A percentile compares a stretch with the other conserved stretches of the same genome.
These are phyloP conservation scores for Lasiommata megera DNA, from an alignment of 2,888 invertebrate genomes.

Conservation along the genomic window DNA sequence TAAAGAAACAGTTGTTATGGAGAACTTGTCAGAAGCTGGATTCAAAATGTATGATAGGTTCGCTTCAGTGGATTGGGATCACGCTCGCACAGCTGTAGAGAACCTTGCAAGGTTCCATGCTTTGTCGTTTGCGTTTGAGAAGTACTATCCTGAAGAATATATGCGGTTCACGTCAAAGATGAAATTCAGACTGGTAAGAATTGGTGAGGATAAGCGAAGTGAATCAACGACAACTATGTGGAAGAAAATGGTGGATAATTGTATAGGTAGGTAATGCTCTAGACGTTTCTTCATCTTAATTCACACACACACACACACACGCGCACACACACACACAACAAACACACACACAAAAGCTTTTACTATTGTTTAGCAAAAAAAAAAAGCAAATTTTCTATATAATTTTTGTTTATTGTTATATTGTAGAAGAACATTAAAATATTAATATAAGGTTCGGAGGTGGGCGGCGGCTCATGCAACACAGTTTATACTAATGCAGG, in stretches of 20 bases:
- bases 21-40: slow-evolving; percentile 50
- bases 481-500: no score
- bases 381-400: no score
- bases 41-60: slow-evolving; percentile 49
- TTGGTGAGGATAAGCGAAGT: slow-evolving; percentile 4
- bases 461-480: no score
- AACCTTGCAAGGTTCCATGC: slow-evolving; percentile 66
- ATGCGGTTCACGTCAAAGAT: slow-evolving; percentile 33
- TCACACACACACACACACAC: no score
- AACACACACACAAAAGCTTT: no score
- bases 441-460: no score
- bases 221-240: slow-evolving; percentile 28
- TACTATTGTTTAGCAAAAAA: no score
- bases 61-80: slow-evolving; percentile 54
- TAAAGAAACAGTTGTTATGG: slow-evolving; percentile 55
- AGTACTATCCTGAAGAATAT: slow-evolving; percentile 50
- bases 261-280: slow-evolving; percentile 30
- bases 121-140: slow-evolving; percentile 48
- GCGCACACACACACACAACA: no score
- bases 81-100: slow-evolving; percentile 46
- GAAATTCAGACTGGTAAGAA: slow-evolving; percentile 29
- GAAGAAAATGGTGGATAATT: slow-evolving; percentile 27
- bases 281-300: no score
- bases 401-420: no score
- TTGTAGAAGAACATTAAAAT: no score